phyloP scores from a whole-genome alignment of 2,888 invertebrate species.

The Aporophyla lueneburgensis region DNA sequence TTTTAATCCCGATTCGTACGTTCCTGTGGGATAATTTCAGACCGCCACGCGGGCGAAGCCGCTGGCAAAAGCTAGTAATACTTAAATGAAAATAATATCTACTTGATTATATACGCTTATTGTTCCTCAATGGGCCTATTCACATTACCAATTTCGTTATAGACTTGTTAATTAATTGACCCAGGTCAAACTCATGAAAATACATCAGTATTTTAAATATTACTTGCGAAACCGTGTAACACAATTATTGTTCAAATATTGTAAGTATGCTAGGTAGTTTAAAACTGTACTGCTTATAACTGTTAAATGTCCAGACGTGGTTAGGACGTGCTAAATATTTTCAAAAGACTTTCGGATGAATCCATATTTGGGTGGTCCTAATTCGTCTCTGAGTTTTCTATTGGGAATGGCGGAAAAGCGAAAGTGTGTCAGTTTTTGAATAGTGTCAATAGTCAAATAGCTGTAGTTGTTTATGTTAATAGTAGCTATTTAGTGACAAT shows the following conservation, averaged over 20 bases:
- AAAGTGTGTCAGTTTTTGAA: constrained; percentile 24
- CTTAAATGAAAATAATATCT: not conserved
- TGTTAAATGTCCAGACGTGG: constrained; percentile 32
- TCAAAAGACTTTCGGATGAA: constrained; percentile 29
- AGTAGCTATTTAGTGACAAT: no score
- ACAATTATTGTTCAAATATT: constrained; percentile 57
- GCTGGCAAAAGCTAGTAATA: not conserved
- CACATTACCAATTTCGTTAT: not conserved
- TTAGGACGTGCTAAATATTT: constrained; percentile 22
- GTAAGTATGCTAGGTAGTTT: constrained; percentile 20
- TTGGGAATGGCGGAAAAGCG: constrained; percentile 9
- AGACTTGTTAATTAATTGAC: constrained; percentile 45
- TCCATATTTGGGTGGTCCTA: constrained; percentile 47
- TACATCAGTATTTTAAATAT: constrained; percentile 25
- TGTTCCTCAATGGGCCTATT: not conserved
- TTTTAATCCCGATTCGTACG: not conserved
- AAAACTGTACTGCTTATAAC: constrained; percentile 33
- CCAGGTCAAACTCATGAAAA: constrained; percentile 40
- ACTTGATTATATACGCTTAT: no score
- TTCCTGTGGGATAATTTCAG: not conserved
- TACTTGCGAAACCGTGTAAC: constrained; percentile 56
- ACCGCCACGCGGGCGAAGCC: not conserved
- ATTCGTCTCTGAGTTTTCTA: constrained; percentile 26
- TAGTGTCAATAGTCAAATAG: constrained; percentile 7
- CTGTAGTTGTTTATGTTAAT: not conserved